Conservation (phyloP, 2,888 invertebrate genomes). For the Homarus gammarus region DNA sequence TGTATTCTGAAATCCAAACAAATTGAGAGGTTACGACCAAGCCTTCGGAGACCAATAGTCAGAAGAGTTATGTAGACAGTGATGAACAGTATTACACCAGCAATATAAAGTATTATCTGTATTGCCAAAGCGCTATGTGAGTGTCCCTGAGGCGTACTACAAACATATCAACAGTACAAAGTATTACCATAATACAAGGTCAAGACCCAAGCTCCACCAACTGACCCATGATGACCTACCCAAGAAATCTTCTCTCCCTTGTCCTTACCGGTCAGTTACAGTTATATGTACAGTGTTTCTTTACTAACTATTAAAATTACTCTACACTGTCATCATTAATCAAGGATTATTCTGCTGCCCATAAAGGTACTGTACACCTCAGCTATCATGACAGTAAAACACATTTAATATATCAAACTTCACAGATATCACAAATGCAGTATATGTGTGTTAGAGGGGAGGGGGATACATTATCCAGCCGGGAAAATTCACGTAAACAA, state of each 20-base stretch:
- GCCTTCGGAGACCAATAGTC: not conserved
- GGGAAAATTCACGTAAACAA: no score
- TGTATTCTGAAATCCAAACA: not conserved
- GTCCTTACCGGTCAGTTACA: not conserved
- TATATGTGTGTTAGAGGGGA: no score
- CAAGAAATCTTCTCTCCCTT: not conserved
- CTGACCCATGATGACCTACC: not conserved
- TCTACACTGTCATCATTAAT: no score
- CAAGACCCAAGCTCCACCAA: not conserved
- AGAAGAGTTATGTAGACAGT: not conserved
- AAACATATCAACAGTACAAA: not conserved
- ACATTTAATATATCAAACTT: no score
- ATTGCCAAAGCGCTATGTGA: not conserved
- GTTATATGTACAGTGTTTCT: no score
- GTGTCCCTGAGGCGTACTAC: not conserved
- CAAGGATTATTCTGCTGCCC: no score
- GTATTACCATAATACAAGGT: not conserved
- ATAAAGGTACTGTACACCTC: no score
- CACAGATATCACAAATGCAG: no score
- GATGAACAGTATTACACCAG: not conserved
- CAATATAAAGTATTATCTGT: not conserved
- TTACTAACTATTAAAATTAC: no score
- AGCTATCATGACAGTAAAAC: no score
- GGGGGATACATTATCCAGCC: no score
- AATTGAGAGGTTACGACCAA: not conserved